Base-by-base conservation (phyloP, 2,797 vertebrate species). In the Scarus forsteni region DNA sequence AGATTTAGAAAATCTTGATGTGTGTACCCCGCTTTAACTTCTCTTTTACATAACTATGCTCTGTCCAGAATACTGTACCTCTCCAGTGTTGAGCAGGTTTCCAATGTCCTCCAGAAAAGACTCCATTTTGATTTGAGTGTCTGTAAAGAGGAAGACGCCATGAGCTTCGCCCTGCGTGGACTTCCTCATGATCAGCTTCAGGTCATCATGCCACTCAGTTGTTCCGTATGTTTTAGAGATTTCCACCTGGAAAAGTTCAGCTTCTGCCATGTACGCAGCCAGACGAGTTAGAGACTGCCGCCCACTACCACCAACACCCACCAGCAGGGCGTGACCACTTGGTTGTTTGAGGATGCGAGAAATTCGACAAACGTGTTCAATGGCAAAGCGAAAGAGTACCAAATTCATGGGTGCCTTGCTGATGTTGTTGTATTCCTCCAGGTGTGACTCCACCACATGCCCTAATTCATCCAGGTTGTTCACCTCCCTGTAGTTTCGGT, bases 51-150 rank as follows among this genome's bases (percentile, higher is more conserved):
- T 27, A 27, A 27, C 27, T 34, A 3, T 9, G 9, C n/a, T 15
- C 27, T 45, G 34, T 64, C 35, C 5, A 3, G 27, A 10, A 13
- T 39, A 68, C 14, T 70, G 72, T 79, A 93, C 92, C 89, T 98
- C 97, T 2, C 97, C 97, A 0, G 96, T 96, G 84, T 98, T 97
- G 15, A 98, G 93, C 65, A 98, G 89, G 76, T 98, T 97, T 75
- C 95, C 96, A 48, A 98, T 88, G 34, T 97, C 97, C 87, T 98
- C 97, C 34, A 98, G 86, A 80, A 98, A 98, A 0, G 96, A 96
- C 68, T 98, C 96, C 73, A 81, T 92, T 90, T 97, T 98, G 58
- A 98, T 97, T 80, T 98, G 96, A 4, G 94, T 94, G 68, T 98
- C 97, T 0, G 96, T 96, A 60, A 98, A 97, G 27, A 98, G 93